Evolutionary conservation across 2,113 vertebrate genomes (phyloP), one percentile per base, ranked within the genome.

Genomic region (Amazona vittata): DNA sequence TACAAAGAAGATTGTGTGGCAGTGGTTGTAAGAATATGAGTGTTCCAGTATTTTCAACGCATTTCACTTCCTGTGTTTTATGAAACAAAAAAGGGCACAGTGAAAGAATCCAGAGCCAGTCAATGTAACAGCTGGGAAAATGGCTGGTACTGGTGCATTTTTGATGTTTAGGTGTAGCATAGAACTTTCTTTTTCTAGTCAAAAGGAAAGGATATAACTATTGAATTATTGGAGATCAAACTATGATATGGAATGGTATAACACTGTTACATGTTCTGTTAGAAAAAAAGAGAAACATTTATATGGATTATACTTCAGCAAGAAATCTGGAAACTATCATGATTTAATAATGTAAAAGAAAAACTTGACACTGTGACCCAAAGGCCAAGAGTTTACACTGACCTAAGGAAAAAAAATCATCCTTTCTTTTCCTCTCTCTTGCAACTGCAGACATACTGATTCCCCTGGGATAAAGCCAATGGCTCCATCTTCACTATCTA

Each of bases 271-370:
- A 35, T 50, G 20, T 12, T 85, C 11, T 67, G 10, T 67, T 24
- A 67, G 19, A 31, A 44, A 53, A 64, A 59, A 76, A 35, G 3
- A 49, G 6, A 60, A 31, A 71, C 47, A 50, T 1, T 29, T 31
- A n/a, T 67, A 15, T 14, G 20, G n/a, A 55, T 69, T 85, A 57
- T 68, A 64, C 50, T 63, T 74, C 60, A 78, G 17, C 37, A 86
- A 94, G 46, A 86, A 94, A 90, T 92, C 85, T 96, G 93, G 88
- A 96, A 81, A 10, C 39, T 86, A 92, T 80, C 28, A 80, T 35
- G 29, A 81, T 88, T 94, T 88, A 88, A 95, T 77, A 77, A 93
- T n/a, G 35, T 46, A 94, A 90, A 78, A 86, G 63, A 52, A 93
- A 91, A 86, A 50, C 73, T 47, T 95, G 75, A 86, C 68, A 55